phyloP scores from a whole-genome alignment of 2,888 invertebrate genomes.

The Drosophila tanythrix region DNA sequence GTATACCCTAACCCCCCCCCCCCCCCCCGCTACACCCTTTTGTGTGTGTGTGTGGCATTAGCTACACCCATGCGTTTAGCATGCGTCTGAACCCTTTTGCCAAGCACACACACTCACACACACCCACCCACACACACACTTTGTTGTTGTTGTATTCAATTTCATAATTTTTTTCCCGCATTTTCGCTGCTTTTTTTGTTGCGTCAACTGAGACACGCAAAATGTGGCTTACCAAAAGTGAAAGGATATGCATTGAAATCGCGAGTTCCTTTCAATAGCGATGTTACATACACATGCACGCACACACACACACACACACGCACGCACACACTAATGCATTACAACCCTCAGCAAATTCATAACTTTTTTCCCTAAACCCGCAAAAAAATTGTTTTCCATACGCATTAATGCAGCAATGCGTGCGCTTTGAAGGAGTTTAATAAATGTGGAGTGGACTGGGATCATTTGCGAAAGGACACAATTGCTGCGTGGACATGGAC shows the following conservation, averaged over 20 bases:
- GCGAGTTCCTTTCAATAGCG: conserved; percentile 64
- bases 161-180: conserved; percentile 39
- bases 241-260: conserved; percentile 59
- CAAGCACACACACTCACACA: not conserved
- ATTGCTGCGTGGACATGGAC: conserved; percentile 6
- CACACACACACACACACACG: conserved; percentile 1
- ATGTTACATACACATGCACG: not conserved
- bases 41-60: conserved; percentile 38
- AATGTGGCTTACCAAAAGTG: conserved; percentile 70
- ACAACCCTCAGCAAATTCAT: conserved; percentile 61
- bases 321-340: conserved; percentile 19
- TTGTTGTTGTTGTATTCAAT: conserved; percentile 38
- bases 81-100: conserved; percentile 51
- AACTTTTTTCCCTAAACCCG: conserved; percentile 33
- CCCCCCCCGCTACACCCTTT: not conserved
- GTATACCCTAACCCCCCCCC: conserved; percentile 13
- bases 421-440: conserved; percentile 30
- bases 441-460: not conserved
- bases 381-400: conserved; percentile 59
- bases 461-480: conserved; percentile 8
- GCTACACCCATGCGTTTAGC: conserved; percentile 51
- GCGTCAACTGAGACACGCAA: conserved; percentile 71
- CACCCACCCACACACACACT: not conserved
- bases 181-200: conserved; percentile 20
- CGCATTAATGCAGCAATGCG: conserved; percentile 75